A percentile compares a stretch with the other conserved stretches of the same genome.
Conservation (phyloP, 2,888 invertebrate species). For the Amphipyra tragopoginis region DNA sequence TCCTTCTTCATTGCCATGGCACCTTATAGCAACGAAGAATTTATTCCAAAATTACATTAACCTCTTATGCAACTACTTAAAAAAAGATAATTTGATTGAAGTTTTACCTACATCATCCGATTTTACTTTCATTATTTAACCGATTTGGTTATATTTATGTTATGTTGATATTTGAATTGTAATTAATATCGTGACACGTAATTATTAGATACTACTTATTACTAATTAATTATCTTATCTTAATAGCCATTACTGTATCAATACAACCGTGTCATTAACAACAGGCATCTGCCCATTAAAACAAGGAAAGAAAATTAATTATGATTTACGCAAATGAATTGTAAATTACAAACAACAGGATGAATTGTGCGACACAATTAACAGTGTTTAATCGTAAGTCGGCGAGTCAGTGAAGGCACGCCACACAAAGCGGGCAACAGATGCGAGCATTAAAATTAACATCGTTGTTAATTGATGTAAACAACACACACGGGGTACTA, state of each 20-base stretch:
- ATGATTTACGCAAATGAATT: slow-evolving; percentile 41
- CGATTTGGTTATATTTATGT: too few relatives aligned
- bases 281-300: slow-evolving; percentile 20
- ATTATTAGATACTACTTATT: too few relatives aligned
- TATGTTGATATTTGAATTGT: too few relatives aligned
- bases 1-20: too few relatives aligned
- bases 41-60: too few relatives aligned
- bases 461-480: slow-evolving; percentile 87
- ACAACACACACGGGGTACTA: slow-evolving; percentile 82
- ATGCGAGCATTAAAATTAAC: slow-evolving; percentile 83
- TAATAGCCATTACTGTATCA: slow-evolving; percentile 19
- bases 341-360: slow-evolving; percentile 48
- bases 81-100: too few relatives aligned
- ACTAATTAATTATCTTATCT: too few relatives aligned
- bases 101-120: too few relatives aligned
- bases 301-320: slow-evolving; percentile 32
- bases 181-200: too few relatives aligned
- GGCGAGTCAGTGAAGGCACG: slow-evolving; percentile 66
- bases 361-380: slow-evolving; percentile 55
- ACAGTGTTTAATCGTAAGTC: slow-evolving; percentile 57
- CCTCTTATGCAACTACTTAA: too few relatives aligned
- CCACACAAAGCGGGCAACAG: slow-evolving; percentile 71
- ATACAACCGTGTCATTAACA: slow-evolving; percentile 25
- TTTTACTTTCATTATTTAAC: too few relatives aligned
- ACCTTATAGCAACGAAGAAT: too few relatives aligned